These are phyloP conservation scores for Anastrepha obliqua DNA, from an alignment of 1,140 invertebrate species.

Conservation along the genomic window DNA sequence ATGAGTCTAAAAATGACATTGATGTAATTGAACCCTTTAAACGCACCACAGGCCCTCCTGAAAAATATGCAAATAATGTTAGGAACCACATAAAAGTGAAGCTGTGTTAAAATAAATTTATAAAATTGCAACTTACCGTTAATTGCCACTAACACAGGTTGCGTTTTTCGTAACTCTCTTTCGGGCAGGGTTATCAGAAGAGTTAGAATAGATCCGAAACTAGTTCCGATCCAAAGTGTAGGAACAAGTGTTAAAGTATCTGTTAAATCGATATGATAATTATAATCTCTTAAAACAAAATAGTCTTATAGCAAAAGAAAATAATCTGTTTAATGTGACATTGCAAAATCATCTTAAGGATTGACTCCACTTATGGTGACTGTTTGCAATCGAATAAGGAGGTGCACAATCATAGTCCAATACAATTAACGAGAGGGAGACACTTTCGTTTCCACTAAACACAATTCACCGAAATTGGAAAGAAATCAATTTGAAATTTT, in stretches of 20 bases:
- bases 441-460: too few relatives aligned
- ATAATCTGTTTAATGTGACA: too few relatives aligned
- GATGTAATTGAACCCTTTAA: constrained; percentile 94
- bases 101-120: neutral
- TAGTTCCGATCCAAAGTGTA: constrained; percentile 97
- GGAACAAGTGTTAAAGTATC: constrained; percentile 77
- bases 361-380: too few relatives aligned
- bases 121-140: constrained; percentile 81
- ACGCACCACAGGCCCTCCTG: constrained; percentile 93
- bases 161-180: constrained; percentile 85
- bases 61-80: constrained; percentile 5
- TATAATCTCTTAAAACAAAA: neutral
- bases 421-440: too few relatives aligned
- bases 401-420: too few relatives aligned
- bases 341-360: too few relatives aligned
- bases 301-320: neutral
- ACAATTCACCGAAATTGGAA: too few relatives aligned
- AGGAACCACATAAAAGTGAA: neutral
- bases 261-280: constrained; percentile 47
- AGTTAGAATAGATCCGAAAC: constrained; percentile 94
- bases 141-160: constrained; percentile 92
- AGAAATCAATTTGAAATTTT: too few relatives aligned
- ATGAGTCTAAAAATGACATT: constrained; percentile 96
- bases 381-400: too few relatives aligned
- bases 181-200: constrained; percentile 91